A percentile compares a stretch with the other conserved stretches of the same genome.
phyloP scores from a whole-genome alignment of 2,113 vertebrate genomes.

The Halcyon senegalensis region DNA sequence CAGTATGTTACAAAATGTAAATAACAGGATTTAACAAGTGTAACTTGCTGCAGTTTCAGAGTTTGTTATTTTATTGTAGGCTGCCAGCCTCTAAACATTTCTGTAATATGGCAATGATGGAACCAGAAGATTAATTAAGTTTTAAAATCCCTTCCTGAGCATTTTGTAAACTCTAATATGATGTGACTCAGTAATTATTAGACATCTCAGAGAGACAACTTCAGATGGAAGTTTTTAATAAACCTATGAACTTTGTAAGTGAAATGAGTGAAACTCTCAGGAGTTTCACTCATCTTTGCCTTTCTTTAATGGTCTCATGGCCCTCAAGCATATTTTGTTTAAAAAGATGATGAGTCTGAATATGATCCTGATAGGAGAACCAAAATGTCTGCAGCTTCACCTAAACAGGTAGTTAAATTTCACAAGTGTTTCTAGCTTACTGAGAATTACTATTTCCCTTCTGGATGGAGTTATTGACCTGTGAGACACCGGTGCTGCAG shows the following conservation, averaged over 20 bases:
- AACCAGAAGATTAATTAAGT: conserved; percentile 18
- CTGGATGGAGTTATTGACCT: neutral
- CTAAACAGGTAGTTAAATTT: neutral
- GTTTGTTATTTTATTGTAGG: neutral
- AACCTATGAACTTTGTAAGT: conserved; percentile 12
- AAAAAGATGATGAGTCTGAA: neutral
- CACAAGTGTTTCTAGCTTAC: neutral
- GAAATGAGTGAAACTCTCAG: neutral
- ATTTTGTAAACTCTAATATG: conserved; percentile 9
- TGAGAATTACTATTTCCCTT: neutral
- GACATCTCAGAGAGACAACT: conserved; percentile 1
- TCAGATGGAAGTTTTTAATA: conserved; percentile 29
- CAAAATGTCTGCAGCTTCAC: neutral
- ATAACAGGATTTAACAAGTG: neutral
- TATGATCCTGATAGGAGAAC: neutral
- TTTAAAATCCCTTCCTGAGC: conserved; percentile 40
- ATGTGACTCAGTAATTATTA: conserved; percentile 5
- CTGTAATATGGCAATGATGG: neutral
- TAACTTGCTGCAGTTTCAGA: neutral
- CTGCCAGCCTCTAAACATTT: neutral
- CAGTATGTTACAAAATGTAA: neutral
- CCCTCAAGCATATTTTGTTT: neutral
- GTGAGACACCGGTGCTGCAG: neutral
- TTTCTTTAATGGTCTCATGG: neutral
- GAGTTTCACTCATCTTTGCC: conserved; percentile 19